Evolutionary conservation across 2,113 vertebrate species (phyloP).

Genomic region (Bombycilla garrulus): DNA sequence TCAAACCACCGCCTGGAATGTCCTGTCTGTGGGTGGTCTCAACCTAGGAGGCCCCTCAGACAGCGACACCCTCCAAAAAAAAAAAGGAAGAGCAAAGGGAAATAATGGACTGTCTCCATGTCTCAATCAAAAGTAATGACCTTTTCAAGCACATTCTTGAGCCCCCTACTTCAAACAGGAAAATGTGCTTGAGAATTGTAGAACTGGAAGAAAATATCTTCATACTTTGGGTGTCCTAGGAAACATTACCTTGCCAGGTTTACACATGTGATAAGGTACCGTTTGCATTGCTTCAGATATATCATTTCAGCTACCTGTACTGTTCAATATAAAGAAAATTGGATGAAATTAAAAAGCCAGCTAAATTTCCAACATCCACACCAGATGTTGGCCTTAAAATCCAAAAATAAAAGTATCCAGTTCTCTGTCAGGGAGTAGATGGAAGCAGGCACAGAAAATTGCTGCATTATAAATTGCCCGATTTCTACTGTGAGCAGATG

Average conservation of each 20-base stretch:
- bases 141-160: not conserved
- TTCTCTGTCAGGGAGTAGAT: not conserved
- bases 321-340: not conserved
- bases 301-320: not conserved
- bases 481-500: not conserved
- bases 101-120: not conserved
- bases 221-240: too few relatives aligned
- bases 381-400: not conserved
- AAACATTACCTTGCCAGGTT: not conserved
- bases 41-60: too few relatives aligned
- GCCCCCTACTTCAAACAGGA: not conserved
- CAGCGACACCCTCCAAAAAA: too few relatives aligned
- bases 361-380: not conserved
- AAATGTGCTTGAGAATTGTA: not conserved
- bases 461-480: not conserved
- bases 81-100: not conserved
- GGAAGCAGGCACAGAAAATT: not conserved
- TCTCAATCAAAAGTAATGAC: not conserved
- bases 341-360: not conserved
- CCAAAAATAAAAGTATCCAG: not conserved
- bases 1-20: too few relatives aligned
- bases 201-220: not conserved
- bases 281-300: not conserved
- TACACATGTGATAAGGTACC: not conserved
- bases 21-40: too few relatives aligned